Evolutionary conservation across 1,140 invertebrate genomes (phyloP), one percentile per base, ranked within the genome.

Genomic region (Trissolcus basalis): DNA sequence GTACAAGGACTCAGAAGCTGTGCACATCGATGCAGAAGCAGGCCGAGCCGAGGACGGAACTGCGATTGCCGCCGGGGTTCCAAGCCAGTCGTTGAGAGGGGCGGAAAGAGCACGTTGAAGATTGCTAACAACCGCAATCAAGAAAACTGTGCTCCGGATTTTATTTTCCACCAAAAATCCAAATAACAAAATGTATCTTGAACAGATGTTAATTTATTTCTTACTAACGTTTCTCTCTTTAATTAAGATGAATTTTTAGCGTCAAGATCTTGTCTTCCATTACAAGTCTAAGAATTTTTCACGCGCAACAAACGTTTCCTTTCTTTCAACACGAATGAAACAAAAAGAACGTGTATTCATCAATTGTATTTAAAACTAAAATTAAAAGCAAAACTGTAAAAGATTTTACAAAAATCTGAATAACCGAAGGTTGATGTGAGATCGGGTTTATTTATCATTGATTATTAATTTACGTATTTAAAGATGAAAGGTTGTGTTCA

Each of bases 1-100:
- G 27, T 86, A 84, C 70, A 84, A 81, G 58, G 80, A 80, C 54
- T 85, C 87, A 9, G 87, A 88, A 53, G 85, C 86, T 3, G 80
- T 74, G n/a, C 81, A 49, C 41, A 80, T 67, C 43, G 87, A 89
- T 45, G 78, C 78, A 0, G 86, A 88, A 75, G 86, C 84, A 49
- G 85, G 81, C 33, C 77, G 70, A 0, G 69, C 45, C 55, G 83
- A 69, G 12, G 86, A 85, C 41, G 27, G 70, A 6, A 65, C 78
- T 5, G 67, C 80, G 4, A 55, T 84, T 27, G 82, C 86, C 1
- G 81, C 86, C 0, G 86, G 85, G 4, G 81, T 85, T 45, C 83
- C 86, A 11, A 82, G 81, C 55, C 83, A 85, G 44, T 72, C 81
- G n/a, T 59, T 85, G 13, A 78, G 83, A 47, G 81, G 79, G 27